Evolutionary conservation across 1,140 invertebrate species (phyloP), one percentile per base, ranked within the genome.

Genomic region (Alviniconcha marisindica): DNA sequence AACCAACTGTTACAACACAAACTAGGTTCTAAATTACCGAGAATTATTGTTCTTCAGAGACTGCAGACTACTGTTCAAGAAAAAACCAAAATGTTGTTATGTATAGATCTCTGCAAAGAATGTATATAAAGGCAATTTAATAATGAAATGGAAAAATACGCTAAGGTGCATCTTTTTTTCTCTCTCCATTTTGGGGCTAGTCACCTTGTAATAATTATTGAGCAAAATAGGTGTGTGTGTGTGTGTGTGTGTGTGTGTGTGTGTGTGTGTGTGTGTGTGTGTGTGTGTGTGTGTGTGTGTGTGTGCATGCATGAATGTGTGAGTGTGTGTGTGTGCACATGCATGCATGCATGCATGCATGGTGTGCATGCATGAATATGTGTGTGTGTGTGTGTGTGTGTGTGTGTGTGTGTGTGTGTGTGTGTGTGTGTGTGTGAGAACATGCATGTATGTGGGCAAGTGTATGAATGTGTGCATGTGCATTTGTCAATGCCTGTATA

Each of bases 31-130:
- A 24, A 10, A 38, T 76, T 76, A 76, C 73, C 73, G 38, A 40
- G 73, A 44, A 28, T 44, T 76, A 76, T 76, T 76, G 73, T 76
- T 76, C 73, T 76, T 76, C 36, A 38, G 38, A 44, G 73, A 33
- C 40, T 76, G 73, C 10, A 76, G 73, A 44, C 40, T 76, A 76
- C 73, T 76, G 73, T 76, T 24, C 73, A 76, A 15, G 38, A 36
- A 33, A 1, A 33, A 73, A 73, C 21, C 10, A 24, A 38, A 73
- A n/a, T n/a, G n/a, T n/a, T n/a, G n/a, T n/a, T n/a, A n/a, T n/a
- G n/a, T n/a, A n/a, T n/a, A n/a, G n/a, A n/a, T n/a, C n/a, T n/a
- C 24, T 14, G 60, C 60, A 10, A 66, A 28, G n/a, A 66, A 24
- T 66, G n/a, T n/a, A n/a, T n/a, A n/a, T n/a, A n/a, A n/a, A n/a